Evolutionary conservation across 2,113 vertebrate species (phyloP).

Genomic region (Tetrao urogallus): DNA sequence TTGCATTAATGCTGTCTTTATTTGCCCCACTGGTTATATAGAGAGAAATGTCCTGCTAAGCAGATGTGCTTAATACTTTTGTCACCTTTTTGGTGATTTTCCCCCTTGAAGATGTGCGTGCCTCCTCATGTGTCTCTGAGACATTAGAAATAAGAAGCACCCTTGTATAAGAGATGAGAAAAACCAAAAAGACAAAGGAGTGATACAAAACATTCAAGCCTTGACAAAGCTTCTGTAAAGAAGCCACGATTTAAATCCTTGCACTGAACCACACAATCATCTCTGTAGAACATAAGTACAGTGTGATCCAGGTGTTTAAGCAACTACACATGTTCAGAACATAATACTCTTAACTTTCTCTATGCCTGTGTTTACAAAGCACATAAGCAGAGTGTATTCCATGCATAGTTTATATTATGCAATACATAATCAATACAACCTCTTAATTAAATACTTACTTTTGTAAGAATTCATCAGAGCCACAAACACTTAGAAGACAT

Average conservation of each 20-base stretch:
- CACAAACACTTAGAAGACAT: constrained; percentile 66
- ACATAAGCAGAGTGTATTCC: neutral
- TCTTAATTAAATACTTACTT: constrained; percentile 60
- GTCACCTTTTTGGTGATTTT: neutral
- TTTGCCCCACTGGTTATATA: neutral
- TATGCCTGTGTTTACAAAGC: neutral
- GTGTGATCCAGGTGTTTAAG: rapidly evolving
- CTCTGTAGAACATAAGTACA: neutral
- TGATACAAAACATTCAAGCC: neutral
- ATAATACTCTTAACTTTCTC: neutral
- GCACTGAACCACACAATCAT: neutral
- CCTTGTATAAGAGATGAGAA: neutral
- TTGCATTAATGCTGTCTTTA: neutral
- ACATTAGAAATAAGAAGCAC: neutral
- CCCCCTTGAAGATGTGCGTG: neutral
- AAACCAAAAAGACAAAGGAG: neutral
- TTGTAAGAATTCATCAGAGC: constrained; percentile 76
- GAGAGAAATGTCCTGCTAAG: neutral
- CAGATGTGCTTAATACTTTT: neutral
- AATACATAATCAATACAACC: neutral
- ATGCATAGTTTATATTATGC: neutral
- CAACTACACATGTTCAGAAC: neutral
- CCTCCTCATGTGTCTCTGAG: neutral
- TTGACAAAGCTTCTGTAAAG: neutral
- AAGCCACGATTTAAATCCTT: neutral